Percentiles rank a stretch among this genome's conserved stretches.
phyloP scores from a whole-genome alignment of 2,797 vertebrate genomes.

The Xenentodon cancila region DNA sequence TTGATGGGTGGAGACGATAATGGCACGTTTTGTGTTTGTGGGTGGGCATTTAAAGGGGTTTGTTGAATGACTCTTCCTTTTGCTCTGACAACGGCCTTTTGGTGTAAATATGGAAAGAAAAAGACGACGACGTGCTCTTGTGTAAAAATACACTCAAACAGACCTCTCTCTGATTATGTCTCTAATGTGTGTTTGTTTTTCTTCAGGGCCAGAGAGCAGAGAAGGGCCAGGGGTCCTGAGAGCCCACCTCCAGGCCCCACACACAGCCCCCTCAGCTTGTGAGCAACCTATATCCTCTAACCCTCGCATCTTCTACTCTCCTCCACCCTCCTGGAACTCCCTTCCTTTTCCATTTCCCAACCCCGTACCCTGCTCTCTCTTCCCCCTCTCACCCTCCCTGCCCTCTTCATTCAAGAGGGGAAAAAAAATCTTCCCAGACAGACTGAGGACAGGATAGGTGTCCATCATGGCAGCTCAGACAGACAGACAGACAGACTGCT shows the following conservation, averaged over 20 bases:
- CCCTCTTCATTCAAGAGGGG: slow-evolving; percentile 53
- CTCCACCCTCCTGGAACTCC: slow-evolving; percentile 56
- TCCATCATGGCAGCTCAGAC: slow-evolving; percentile 83
- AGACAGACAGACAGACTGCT: slow-evolving; percentile 70
- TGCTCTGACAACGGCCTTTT: slow-evolving; percentile 26
- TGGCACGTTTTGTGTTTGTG: slow-evolving; percentile 17
- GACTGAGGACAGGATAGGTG: slow-evolving; percentile 81
- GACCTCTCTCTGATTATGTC: slow-evolving; percentile 13
- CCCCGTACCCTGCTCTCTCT: slow-evolving; percentile 66
- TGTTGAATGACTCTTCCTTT: slow-evolving; percentile 21
- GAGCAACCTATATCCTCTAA: slow-evolving; percentile 87
- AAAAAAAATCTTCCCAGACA: slow-evolving; percentile 72
- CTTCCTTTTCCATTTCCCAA: slow-evolving; percentile 43
- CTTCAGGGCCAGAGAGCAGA: slow-evolving; percentile 99
- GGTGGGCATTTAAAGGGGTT: slow-evolving; percentile 5
- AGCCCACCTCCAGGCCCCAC: slow-evolving; percentile 78
- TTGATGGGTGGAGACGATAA: slow-evolving; percentile 83
- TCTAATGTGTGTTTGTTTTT: slow-evolving; percentile 64
- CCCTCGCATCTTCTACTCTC: slow-evolving; percentile 84
- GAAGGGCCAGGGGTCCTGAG: slow-evolving; percentile 99
- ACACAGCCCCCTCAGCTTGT: slow-evolving; percentile 96
- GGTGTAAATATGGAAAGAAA: slow-evolving; percentile 6
- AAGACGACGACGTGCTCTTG: not conserved
- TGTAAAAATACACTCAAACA: not conserved
- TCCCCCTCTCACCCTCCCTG: slow-evolving; percentile 29